Percentiles rank a stretch among this genome's conserved stretches.
These are phyloP conservation scores for Ammodytes dubius DNA, from an alignment of 2,113 vertebrate genomes.

Conservation along the genomic window DNA sequence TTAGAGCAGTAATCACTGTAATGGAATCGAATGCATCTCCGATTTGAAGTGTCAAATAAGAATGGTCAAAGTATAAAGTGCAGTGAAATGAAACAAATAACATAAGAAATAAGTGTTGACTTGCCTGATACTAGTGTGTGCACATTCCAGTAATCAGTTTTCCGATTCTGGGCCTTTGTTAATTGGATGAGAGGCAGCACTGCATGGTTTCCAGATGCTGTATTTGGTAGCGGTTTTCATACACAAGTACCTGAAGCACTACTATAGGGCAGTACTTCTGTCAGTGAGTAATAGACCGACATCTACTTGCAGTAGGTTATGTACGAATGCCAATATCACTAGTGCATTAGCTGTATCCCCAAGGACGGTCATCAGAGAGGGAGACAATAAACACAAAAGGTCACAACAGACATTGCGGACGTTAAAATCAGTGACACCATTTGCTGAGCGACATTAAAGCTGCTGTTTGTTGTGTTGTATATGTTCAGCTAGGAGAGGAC, in stretches of 20 bases:
- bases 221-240: slow-evolving; percentile 5
- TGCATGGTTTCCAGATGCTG: neutral
- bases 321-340: neutral
- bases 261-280: neutral
- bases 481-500: too few relatives aligned
- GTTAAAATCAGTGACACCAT: too few relatives aligned
- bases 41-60: neutral
- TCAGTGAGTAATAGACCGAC: neutral
- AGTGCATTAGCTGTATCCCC: neutral
- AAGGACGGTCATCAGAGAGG: too few relatives aligned
- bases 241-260: neutral
- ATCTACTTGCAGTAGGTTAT: neutral
- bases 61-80: neutral
- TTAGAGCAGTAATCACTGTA: neutral
- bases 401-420: too few relatives aligned
- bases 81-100: neutral
- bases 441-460: too few relatives aligned
- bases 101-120: neutral
- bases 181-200: slow-evolving; percentile 11
- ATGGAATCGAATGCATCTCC: neutral
- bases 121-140: neutral
- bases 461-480: too few relatives aligned
- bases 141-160: neutral
- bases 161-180: slow-evolving; percentile 2
- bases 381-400: too few relatives aligned